These are phyloP conservation scores for Cirrhinus mrigala DNA, from an alignment of 2,797 vertebrate genomes.

Conservation along the genomic window DNA sequence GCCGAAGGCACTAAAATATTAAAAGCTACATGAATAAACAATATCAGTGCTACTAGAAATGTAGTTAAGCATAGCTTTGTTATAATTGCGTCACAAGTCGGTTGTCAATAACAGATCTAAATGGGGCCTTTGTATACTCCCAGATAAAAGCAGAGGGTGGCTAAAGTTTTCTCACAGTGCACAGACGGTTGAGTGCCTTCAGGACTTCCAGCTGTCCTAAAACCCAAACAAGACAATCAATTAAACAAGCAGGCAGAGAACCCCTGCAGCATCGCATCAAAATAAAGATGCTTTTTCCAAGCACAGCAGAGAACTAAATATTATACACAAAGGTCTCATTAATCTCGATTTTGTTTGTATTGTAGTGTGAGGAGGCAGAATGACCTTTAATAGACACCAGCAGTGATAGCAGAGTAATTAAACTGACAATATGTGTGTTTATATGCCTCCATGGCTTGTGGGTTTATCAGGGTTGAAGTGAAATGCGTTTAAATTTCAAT, in stretches of 20 bases:
- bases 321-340: conserved; percentile 40
- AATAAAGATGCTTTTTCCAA: background rate
- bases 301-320: conserved; percentile 16
- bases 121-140: background rate
- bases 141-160: background rate
- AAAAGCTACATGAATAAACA: background rate
- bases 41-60: background rate
- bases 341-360: conserved; percentile 34
- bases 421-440: background rate
- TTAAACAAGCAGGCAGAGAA: conserved; percentile 24
- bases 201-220: conserved; percentile 42
- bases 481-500: background rate
- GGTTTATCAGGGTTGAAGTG: background rate
- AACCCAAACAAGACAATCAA: conserved; percentile 39
- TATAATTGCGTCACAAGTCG: background rate
- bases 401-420: conserved; percentile 31
- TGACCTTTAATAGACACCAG: conserved; percentile 38
- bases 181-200: conserved; percentile 5
- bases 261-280: conserved; percentile 8
- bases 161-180: background rate
- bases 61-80: background rate
- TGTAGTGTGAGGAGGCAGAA: conserved; percentile 4
- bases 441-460: background rate
- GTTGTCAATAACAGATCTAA: conserved; percentile 3
- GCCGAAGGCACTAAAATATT: background rate